Base-by-base conservation (phyloP, 2,797 vertebrate species). In the Tympanoctomys barrerae region DNA sequence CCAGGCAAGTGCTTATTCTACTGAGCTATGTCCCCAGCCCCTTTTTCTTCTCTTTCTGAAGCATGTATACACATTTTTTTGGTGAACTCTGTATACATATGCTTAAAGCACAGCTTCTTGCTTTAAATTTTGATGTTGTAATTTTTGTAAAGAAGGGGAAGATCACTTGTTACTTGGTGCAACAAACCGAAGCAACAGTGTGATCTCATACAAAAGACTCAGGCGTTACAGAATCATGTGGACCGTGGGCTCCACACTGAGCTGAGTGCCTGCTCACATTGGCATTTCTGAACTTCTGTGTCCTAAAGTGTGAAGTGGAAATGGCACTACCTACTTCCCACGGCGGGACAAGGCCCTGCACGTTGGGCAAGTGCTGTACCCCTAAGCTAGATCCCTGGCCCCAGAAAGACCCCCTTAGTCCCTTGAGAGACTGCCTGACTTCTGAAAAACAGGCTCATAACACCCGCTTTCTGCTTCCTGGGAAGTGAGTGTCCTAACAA, bases 61-160 rank as follows among this genome's bases (percentile, higher is more conserved):
- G 42, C 28, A 26, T 77, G 26, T 46, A 46, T 75, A 28, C 71
- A 46, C 16, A 70, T 28, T 77, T 77, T 77, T 42, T 42, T 77
- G 42, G 73, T 31, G 3, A 11, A 77, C 39, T 71, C 70, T 39
- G n/a, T 73, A 26, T 75, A 46, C 52, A 54, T 89, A 21, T 75
- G 57, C 88, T 70, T 84, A 57, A 94, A 62, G 54, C 90, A 88
- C 52, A 85, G 24, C 33, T 39, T 94, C 75, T 95, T 78, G 33
- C 80, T 93, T 92, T 82, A 82, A 94, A 89, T 54, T 68, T 92
- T 94, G 36, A 49, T 87, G 57, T 89, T 88, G 49, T 84, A 12
- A 36, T 73, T 87, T 57, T 78, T 86, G 71, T 66, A 36, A 68
- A 59, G 39, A 80, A 71, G 5, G 42, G 22, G 24, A 33, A 90